Evolutionary conservation across 2,797 vertebrate genomes (phyloP).

Genomic region (Falco columbarius): DNA sequence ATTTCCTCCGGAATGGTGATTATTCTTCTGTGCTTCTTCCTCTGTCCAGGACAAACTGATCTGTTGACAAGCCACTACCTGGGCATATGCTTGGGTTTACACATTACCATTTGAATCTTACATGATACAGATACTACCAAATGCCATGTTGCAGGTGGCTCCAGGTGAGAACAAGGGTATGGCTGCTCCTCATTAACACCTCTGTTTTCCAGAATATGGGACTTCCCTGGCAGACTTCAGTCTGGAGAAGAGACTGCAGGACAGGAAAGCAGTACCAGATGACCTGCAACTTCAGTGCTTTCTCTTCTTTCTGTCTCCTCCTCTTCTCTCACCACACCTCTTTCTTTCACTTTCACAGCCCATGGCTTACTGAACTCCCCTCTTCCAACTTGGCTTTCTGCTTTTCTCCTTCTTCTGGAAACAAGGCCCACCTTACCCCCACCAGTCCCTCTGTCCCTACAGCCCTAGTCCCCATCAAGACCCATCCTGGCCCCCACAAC

Average conservation of each 20-base stretch:
- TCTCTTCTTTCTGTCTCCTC: not conserved
- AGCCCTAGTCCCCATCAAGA: not conserved
- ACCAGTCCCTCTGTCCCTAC: not conserved
- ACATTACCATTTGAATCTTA: not conserved
- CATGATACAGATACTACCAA: not conserved
- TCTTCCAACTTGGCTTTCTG: not conserved
- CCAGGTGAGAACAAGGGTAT: not conserved
- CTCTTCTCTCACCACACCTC: not conserved
- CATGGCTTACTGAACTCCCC: not conserved
- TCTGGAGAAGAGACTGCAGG: not conserved
- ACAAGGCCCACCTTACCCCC: not conserved
- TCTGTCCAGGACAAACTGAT: not conserved
- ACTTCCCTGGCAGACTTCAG: not conserved
- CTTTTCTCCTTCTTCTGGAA: not conserved
- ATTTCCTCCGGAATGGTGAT: not conserved
- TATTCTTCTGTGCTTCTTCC: not conserved
- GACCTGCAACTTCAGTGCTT: not conserved
- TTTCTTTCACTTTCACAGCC: not conserved
- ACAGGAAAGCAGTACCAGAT: not conserved
- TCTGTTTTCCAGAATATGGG: not conserved
- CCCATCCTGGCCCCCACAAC: not conserved
- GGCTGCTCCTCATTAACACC: not conserved
- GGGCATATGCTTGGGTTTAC: not conserved
- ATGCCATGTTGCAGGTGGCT: not conserved
- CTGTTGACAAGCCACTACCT: not conserved